Evolutionary conservation across 2,888 invertebrate species (phyloP).

Genomic region (Spicauda simplicius): DNA sequence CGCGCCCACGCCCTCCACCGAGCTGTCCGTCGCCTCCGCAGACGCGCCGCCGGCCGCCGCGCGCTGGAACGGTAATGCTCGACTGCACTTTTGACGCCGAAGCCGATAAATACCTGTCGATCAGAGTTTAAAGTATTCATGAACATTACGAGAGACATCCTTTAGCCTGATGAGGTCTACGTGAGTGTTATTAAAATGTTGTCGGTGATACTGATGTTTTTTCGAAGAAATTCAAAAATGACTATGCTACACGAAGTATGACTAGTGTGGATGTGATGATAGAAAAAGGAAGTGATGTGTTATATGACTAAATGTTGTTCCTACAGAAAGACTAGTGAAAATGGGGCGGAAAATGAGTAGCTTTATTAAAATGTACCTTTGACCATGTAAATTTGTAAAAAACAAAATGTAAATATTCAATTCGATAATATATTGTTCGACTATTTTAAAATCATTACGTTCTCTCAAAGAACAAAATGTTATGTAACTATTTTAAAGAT

Average conservation of each 20-base stretch:
- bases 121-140: conserved; percentile 6
- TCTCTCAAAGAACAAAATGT: conserved; percentile 25
- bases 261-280: neutral
- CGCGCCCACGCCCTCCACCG: conserved; percentile 51
- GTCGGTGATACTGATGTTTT: neutral
- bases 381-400: conserved; percentile 12
- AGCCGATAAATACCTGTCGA: conserved; percentile 28
- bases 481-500: conserved; percentile 3
- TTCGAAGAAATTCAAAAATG: too few relatives aligned
- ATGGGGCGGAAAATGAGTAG: neutral
- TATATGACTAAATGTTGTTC: conserved; percentile 9
- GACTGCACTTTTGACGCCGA: conserved; percentile 55
- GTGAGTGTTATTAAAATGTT: neutral
- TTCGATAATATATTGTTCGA: conserved; percentile 5
- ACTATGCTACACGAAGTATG: neutral
- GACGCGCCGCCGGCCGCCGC: conserved; percentile 50
- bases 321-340: conserved; percentile 3
- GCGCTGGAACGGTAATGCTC: conserved; percentile 60
- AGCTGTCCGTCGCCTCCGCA: conserved; percentile 42
- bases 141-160: neutral
- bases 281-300: neutral
- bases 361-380: neutral
- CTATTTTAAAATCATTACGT: conserved; percentile 9
- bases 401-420: conserved; percentile 25
- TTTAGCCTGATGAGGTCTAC: conserved; percentile 1